Evolutionary conservation across 2,113 vertebrate species (phyloP).

Genomic region (Antechinus flavipes): DNA sequence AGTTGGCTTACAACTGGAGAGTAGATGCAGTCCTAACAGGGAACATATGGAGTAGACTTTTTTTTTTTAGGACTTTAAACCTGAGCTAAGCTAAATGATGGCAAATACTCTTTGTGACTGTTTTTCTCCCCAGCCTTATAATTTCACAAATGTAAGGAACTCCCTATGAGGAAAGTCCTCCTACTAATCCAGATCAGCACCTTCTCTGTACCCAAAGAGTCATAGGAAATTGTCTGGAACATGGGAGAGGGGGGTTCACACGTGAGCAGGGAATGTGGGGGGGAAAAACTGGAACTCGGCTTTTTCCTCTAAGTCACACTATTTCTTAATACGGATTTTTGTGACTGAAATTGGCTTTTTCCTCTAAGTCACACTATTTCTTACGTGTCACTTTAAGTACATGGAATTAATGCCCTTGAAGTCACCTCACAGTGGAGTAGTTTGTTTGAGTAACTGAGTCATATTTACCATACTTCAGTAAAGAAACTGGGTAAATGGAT

Average conservation of each 20-base stretch:
- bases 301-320: not conserved
- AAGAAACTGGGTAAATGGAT: not conserved
- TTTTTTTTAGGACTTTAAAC: not conserved
- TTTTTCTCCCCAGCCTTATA: not conserved
- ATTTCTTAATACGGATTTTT: not conserved
- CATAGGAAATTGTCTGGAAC: not conserved
- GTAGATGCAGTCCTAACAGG: not conserved
- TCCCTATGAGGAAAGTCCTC: not conserved
- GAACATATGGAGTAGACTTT: not conserved
- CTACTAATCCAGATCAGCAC: not conserved
- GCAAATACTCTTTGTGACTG: not conserved
- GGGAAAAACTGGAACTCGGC: not conserved
- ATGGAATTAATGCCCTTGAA: not conserved
- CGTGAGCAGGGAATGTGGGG: not conserved
- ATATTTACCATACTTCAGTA: not conserved
- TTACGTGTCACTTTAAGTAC: not conserved
- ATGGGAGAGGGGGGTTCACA: not conserved
- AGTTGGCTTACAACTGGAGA: not conserved
- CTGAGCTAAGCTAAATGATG: not conserved
- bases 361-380: not conserved
- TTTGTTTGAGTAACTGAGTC: not conserved
- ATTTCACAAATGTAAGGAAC: not conserved
- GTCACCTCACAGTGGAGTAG: not conserved
- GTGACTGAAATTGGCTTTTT: not conserved
- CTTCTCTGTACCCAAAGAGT: not conserved